Percentiles rank a stretch among this genome's conserved stretches.
Evolutionary conservation across 2,888 invertebrate species (phyloP).

Genomic region (Sthenelais limicola): DNA sequence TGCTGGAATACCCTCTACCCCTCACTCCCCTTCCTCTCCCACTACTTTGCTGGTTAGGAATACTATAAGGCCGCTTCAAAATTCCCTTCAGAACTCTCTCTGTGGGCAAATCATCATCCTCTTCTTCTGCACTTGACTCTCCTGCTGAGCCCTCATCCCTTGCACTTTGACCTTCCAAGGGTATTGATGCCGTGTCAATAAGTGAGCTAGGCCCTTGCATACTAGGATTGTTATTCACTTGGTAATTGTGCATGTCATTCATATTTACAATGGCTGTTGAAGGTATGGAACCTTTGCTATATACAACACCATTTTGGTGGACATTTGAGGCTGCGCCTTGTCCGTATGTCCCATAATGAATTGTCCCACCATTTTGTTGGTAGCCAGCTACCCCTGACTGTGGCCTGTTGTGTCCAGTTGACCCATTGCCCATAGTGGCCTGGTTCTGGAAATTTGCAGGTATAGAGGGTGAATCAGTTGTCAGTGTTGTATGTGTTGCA

Average conservation of each 20-base stretch:
- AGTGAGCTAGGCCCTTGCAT: background rate
- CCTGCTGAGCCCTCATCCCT: background rate
- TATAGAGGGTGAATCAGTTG: background rate
- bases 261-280: constrained; percentile 14
- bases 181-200: background rate
- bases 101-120: background rate
- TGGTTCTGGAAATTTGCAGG: background rate
- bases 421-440: constrained; percentile 4
- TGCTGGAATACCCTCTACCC: background rate
- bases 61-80: constrained; percentile 17
- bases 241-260: too few relatives aligned
- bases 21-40: constrained; percentile 9
- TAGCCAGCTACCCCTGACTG: background rate
- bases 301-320: background rate
- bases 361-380: background rate
- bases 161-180: background rate
- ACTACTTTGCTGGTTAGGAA: background rate
- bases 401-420: background rate
- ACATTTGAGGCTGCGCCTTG: background rate
- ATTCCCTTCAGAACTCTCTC: constrained; percentile 40
- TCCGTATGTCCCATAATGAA: background rate
- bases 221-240: too few relatives aligned
- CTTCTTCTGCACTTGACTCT: background rate
- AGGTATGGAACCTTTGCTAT: constrained; percentile 22
- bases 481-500: constrained; percentile 23